A percentile compares a stretch with the other conserved stretches of the same genome.
Conservation (phyloP, 1,140 invertebrate genomes). For the Aphaenogaster rudis region DNA sequence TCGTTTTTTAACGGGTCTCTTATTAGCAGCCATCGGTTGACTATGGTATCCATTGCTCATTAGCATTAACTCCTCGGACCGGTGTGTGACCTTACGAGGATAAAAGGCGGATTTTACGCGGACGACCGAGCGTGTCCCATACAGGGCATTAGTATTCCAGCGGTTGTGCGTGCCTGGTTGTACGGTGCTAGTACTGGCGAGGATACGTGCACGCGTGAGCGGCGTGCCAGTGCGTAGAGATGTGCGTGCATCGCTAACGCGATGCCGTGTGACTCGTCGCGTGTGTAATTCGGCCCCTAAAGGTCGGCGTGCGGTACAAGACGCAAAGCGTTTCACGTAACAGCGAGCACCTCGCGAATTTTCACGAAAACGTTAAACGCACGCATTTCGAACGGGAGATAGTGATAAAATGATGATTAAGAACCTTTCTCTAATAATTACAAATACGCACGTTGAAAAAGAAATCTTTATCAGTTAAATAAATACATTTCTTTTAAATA, state of each 20-base stretch:
- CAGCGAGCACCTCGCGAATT: not conserved
- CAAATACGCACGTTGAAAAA: too few relatives aligned
- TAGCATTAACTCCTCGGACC: constrained; percentile 7
- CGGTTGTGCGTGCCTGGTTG: constrained; percentile 74
- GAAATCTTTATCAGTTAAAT: too few relatives aligned
- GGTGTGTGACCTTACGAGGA: constrained; percentile 49
- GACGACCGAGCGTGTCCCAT: constrained; percentile 49
- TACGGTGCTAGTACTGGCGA: constrained; percentile 78
- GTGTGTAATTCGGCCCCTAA: constrained; percentile 75
- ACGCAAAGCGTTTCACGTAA: constrained; percentile 30
- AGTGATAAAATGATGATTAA: not conserved
- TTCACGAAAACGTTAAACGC: not conserved
- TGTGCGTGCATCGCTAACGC: constrained; percentile 76
- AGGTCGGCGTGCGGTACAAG: constrained; percentile 75
- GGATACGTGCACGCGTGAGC: constrained; percentile 80
- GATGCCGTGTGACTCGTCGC: constrained; percentile 72
- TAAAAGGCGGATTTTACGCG: constrained; percentile 61
- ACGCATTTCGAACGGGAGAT: not conserved
- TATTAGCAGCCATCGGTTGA: not conserved
- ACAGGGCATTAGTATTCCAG: constrained; percentile 80
- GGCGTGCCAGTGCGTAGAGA: constrained; percentile 75
- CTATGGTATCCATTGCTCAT: constrained; percentile 13
- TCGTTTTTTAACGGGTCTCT: not conserved
- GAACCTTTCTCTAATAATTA: not conserved
- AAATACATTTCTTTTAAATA: too few relatives aligned